A percentile compares a stretch with the other conserved stretches of the same genome.
phyloP scores from a whole-genome alignment of 2,113 vertebrate species.

The Xyliphius kryptos region DNA sequence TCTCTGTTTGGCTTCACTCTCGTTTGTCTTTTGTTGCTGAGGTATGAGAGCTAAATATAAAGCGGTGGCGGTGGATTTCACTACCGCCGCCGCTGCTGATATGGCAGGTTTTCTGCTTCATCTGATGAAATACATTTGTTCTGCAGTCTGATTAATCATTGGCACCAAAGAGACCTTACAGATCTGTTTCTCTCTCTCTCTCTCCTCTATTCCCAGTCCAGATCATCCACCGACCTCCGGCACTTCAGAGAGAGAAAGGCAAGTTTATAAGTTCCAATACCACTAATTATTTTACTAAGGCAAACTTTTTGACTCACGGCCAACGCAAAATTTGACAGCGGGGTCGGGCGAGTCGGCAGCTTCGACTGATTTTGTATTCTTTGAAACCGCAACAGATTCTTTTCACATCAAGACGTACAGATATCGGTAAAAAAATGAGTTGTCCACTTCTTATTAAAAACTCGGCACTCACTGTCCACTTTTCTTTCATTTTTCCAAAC shows the following conservation, averaged over 20 bases:
- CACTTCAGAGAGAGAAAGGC: slow-evolving; percentile 51
- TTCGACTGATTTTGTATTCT: no score
- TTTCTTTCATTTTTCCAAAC: no score
- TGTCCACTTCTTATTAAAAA: no score
- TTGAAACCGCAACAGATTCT: no score
- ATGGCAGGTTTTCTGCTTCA: neutral
- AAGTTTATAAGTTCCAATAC: slow-evolving; percentile 15
- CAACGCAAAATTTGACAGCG: no score
- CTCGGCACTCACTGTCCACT: no score
- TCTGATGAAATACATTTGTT: neutral
- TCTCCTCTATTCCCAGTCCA: slow-evolving; percentile 46
- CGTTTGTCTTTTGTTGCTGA: neutral
- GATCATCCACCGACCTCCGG: slow-evolving; percentile 56
- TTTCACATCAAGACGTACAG: no score
- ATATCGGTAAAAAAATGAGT: no score
- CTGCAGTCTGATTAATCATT: neutral
- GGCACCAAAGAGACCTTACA: neutral
- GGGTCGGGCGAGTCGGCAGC: no score
- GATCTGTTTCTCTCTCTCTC: neutral
- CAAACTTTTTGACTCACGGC: no score
- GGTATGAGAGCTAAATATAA: neutral
- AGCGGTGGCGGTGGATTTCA: no score
- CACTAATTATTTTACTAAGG: no score
- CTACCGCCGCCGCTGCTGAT: neutral
- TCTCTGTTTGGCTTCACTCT: neutral